A percentile compares a stretch with the other conserved stretches of the same genome.
Evolutionary conservation across 2,888 invertebrate species (phyloP).

Genomic region (Trimorus sp.): DNA sequence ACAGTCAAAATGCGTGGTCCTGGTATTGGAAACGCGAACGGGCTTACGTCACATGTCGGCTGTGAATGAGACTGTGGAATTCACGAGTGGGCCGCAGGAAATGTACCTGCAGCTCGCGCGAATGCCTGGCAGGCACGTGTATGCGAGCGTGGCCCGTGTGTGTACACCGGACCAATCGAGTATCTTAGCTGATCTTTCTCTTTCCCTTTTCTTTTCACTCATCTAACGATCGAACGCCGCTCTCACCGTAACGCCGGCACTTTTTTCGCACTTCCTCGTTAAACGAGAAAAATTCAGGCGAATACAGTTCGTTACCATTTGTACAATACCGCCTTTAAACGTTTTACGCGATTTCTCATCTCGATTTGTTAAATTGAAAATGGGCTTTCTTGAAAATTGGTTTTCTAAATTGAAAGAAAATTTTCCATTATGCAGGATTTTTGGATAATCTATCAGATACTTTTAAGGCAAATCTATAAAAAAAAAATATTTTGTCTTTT

Average conservation of each 20-base stretch:
- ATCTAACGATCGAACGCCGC: constrained; percentile 44
- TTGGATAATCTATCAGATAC: no score
- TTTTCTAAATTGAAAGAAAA: no score
- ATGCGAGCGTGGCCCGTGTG: constrained; percentile 1
- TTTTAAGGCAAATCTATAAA: no score
- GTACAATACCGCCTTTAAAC: no score
- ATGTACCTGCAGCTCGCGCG: constrained; percentile 47
- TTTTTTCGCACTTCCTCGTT: constrained; percentile 48
- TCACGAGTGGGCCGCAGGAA: constrained; percentile 57
- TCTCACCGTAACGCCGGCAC: constrained; percentile 40
- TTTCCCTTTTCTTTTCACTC: constrained; percentile 61
- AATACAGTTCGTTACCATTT: no score
- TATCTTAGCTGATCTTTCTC: constrained; percentile 53
- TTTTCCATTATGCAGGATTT: no score
- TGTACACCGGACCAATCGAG: constrained; percentile 30
- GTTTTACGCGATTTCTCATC: no score
- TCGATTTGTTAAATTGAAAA: no score
- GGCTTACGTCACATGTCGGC: constrained; percentile 54
- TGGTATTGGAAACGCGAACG: constrained; percentile 36
- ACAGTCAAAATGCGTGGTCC: constrained; percentile 32
- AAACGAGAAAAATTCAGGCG: no score
- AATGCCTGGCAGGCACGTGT: constrained; percentile 13
- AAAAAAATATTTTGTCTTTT: no score
- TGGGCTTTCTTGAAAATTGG: no score
- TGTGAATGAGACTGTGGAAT: constrained; percentile 69